Conservation (phyloP, 2,797 vertebrate species). For the Gymnoscopelus braueri region DNA sequence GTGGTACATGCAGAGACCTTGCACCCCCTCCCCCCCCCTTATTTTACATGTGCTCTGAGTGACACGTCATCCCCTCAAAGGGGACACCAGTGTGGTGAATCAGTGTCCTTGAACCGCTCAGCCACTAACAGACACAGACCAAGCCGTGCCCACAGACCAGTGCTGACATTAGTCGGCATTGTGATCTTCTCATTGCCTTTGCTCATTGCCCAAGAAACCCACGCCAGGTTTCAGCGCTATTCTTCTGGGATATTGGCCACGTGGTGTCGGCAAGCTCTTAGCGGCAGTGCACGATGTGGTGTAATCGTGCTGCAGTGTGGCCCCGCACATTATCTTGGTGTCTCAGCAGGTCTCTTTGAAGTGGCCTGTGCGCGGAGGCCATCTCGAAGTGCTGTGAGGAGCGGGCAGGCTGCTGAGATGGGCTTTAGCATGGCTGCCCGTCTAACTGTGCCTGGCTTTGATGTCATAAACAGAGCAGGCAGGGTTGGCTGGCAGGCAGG, state of each 20-base stretch:
- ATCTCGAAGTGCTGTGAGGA: slow-evolving; percentile 59
- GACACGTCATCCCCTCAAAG: slow-evolving; percentile 75
- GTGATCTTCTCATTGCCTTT: slow-evolving; percentile 49
- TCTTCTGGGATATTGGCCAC: slow-evolving; percentile 41
- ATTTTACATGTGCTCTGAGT: slow-evolving; percentile 72
- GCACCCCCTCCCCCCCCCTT: slow-evolving; percentile 54
- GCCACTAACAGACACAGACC: slow-evolving; percentile 72
- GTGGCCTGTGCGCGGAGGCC: slow-evolving; percentile 64
- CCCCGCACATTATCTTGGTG: slow-evolving; percentile 56
- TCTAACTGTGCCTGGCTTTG: slow-evolving; percentile 77
- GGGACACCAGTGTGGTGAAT: slow-evolving; percentile 68
- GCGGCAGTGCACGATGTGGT: too few species aligned
- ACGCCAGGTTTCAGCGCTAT: slow-evolving; percentile 30
- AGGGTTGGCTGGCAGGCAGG: slow-evolving; percentile 61
- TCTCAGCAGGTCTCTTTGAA: slow-evolving; percentile 78
- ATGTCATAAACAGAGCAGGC: slow-evolving; percentile 76
- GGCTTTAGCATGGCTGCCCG: slow-evolving; percentile 72
- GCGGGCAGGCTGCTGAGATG: slow-evolving; percentile 65
- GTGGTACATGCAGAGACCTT: slow-evolving; percentile 60
- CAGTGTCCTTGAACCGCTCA: slow-evolving; percentile 77
- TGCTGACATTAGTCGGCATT: slow-evolving; percentile 52
- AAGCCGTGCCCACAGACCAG: slow-evolving; percentile 31
- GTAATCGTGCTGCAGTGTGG: too few species aligned
- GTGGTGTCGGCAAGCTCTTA: too few species aligned
- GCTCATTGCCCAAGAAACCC: slow-evolving; percentile 54